Evolutionary conservation across 2,797 vertebrate species (phyloP).

Genomic region (Caiman crocodilus): DNA sequence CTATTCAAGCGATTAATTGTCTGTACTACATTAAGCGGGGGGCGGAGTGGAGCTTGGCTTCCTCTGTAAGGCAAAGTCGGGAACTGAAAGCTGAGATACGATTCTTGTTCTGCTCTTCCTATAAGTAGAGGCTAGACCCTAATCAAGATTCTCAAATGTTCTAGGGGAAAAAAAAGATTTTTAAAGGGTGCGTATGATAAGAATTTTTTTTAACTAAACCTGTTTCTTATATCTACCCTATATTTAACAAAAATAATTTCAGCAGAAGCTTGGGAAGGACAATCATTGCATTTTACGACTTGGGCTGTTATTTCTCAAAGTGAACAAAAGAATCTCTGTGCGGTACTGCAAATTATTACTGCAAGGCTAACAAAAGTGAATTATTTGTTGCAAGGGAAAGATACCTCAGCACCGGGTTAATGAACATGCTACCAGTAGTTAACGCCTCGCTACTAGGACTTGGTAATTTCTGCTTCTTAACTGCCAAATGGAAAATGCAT

Average conservation of each 20-base stretch:
- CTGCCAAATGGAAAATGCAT: background rate
- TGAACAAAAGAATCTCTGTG: background rate
- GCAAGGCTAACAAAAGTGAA: background rate
- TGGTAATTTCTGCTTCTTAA: background rate
- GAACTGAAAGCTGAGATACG: background rate
- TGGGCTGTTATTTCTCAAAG: background rate
- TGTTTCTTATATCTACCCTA: too few relatives aligned
- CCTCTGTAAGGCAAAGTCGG: background rate
- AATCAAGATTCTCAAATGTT: background rate
- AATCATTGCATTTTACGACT: background rate
- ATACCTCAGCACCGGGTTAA: background rate
- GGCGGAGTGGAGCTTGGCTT: background rate
- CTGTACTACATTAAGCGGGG: background rate
- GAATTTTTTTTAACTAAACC: background rate
- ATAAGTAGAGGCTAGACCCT: background rate
- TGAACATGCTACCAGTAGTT: background rate
- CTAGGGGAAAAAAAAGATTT: background rate
- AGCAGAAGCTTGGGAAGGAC: background rate
- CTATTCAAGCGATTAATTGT: fast-evolving
- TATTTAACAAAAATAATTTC: background rate
- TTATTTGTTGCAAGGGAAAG: background rate
- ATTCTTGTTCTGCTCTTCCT: fast-evolving
- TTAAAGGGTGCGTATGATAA: background rate
- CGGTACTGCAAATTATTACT: background rate
- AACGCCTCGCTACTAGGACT: background rate